These are phyloP conservation scores for Cantharis rufa DNA, from an alignment of 2,888 invertebrate species.

Conservation along the genomic window DNA sequence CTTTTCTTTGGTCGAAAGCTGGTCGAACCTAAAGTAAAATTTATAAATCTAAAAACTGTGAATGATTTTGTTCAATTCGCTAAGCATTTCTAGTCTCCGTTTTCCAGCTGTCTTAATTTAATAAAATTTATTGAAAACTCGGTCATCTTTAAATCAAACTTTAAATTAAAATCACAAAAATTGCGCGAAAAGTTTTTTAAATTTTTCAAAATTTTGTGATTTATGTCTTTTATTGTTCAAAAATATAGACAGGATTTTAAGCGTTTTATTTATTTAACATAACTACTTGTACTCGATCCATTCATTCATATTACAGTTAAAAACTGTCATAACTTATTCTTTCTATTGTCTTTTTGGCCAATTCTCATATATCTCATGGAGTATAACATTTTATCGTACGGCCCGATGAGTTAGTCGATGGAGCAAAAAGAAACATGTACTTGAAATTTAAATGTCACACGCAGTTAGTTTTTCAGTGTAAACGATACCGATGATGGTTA, in stretches of 20 bases:
- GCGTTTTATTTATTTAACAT: neutral
- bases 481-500: neutral
- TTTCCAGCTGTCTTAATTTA: conserved; percentile 4
- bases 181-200: neutral
- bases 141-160: neutral
- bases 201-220: neutral
- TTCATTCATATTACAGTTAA: neutral
- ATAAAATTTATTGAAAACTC: neutral
- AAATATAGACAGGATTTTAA: no score
- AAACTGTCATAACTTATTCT: neutral
- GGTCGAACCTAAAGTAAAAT: conserved; percentile 5
- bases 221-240: neutral
- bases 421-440: neutral
- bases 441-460: neutral
- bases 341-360: neutral
- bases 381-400: neutral
- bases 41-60: conserved; percentile 10
- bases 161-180: neutral
- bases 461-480: neutral
- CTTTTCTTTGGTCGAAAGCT: conserved; percentile 4
- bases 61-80: conserved; percentile 14
- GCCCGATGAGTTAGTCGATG: neutral
- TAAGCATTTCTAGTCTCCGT: conserved; percentile 2
- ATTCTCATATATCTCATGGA: neutral
- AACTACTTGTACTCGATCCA: neutral